A percentile compares a stretch with the other conserved stretches of the same genome.
phyloP scores from a whole-genome alignment of 1,140 invertebrate genomes.

The Drosophila kohkoa region DNA sequence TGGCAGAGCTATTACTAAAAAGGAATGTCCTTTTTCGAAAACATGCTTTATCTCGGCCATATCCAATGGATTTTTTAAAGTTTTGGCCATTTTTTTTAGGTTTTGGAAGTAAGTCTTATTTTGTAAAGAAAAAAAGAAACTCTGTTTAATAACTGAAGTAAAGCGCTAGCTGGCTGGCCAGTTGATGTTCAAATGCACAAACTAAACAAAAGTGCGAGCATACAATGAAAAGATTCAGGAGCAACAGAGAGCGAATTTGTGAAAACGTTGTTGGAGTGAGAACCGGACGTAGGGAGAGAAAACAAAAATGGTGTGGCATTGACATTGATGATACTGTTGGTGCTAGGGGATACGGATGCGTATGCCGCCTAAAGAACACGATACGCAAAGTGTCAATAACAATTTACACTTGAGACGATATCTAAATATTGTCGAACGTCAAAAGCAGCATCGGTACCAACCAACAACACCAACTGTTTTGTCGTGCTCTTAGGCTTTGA shows the following conservation, averaged over 20 bases:
- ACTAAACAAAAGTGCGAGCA: conserved; percentile 57
- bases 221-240: conserved; percentile 39
- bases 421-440: conserved; percentile 78
- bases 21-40: too few relatives aligned
- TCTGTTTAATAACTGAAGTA: conserved; percentile 14
- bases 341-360: conserved; percentile 29
- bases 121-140: conserved; percentile 1
- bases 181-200: conserved; percentile 64
- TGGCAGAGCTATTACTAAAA: too few relatives aligned
- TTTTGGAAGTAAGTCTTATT: background rate
- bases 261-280: background rate
- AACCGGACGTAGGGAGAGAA: background rate
- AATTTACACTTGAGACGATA: conserved; percentile 82
- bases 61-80: too few relatives aligned
- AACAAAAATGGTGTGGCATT: conserved; percentile 37
- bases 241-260: background rate
- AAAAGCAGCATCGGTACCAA: conserved; percentile 49
- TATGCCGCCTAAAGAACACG: conserved; percentile 36
- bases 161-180: conserved; percentile 4
- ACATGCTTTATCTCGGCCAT: too few relatives aligned
- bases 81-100: too few relatives aligned
- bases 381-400: conserved; percentile 79
- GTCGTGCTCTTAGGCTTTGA: conserved; percentile 3
- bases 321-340: conserved; percentile 66
- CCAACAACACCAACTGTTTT: conserved; percentile 1